Conservation (phyloP, 92 coral and sea anemone species). For the Palythoa grandis region DNA sequence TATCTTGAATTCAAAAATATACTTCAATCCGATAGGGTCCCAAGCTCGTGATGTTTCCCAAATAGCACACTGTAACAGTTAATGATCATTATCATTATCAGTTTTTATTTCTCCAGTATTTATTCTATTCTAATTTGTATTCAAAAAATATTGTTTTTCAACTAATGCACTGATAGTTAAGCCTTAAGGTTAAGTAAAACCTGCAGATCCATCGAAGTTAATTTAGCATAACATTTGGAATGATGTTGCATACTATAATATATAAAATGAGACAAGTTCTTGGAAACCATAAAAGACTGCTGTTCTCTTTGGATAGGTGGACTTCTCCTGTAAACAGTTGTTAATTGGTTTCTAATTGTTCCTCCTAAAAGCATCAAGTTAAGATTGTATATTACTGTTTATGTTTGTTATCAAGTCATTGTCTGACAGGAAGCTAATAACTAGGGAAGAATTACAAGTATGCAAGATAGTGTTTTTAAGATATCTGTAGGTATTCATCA, state of each 20-base stretch:
- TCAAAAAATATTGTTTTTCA: too few relatives aligned
- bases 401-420: not conserved
- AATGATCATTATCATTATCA: too few relatives aligned
- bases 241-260: not conserved
- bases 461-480: not conserved
- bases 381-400: not conserved
- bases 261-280: not conserved
- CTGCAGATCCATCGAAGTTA: too few relatives aligned
- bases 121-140: too few relatives aligned
- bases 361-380: not conserved
- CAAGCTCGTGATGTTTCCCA: too few relatives aligned
- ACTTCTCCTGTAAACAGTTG: not conserved
- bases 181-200: too few relatives aligned
- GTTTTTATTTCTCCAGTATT: too few relatives aligned
- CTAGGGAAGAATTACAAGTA: not conserved
- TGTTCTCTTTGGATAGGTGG: not conserved
- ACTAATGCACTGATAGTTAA: not conserved
- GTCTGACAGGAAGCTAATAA: not conserved
- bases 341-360: slow-evolving; percentile 1
- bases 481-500: not conserved
- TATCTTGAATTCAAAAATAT: not conserved
- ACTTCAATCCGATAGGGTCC: too few relatives aligned
- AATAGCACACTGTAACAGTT: too few relatives aligned
- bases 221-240: not conserved
- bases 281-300: not conserved